A percentile compares a stretch with the other conserved stretches of the same genome.
phyloP scores from a whole-genome alignment of 2,113 vertebrate genomes.

The Amblyopsis rosae region DNA sequence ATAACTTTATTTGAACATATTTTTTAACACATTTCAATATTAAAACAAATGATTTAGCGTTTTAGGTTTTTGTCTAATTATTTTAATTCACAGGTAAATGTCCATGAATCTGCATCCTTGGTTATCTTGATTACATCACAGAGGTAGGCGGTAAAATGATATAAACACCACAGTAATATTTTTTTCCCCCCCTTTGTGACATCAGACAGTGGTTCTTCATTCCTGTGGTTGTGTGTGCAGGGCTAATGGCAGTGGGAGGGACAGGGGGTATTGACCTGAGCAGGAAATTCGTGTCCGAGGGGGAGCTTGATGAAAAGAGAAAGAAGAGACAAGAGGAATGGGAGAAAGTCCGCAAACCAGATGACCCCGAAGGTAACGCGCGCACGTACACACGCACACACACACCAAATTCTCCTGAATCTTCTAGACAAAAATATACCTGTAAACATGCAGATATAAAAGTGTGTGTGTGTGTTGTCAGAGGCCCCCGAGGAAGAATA shows the following conservation, averaged over 20 bases:
- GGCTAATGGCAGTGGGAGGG: conserved; percentile 75
- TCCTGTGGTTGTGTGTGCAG: conserved; percentile 58
- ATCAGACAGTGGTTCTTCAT: no score
- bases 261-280: conserved; percentile 84
- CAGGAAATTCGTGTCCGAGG: conserved; percentile 92
- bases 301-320: conserved; percentile 90
- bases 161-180: neutral
- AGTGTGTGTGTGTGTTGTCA: conserved; percentile 54
- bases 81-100: conserved; percentile 6
- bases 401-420: neutral
- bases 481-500: conserved; percentile 94
- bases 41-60: neutral
- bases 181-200: no score
- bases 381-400: neutral
- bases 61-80: neutral
- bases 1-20: no score
- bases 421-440: neutral
- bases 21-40: no score
- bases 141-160: neutral
- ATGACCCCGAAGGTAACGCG: conserved; percentile 88
- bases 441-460: neutral
- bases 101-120: neutral
- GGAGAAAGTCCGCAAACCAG: conserved; percentile 96
- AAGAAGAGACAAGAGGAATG: conserved; percentile 96
- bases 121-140: neutral